A percentile compares a stretch with the other conserved stretches of the same genome.
Conservation (phyloP, 2,888 invertebrate species). For the Volucella bombylans region DNA sequence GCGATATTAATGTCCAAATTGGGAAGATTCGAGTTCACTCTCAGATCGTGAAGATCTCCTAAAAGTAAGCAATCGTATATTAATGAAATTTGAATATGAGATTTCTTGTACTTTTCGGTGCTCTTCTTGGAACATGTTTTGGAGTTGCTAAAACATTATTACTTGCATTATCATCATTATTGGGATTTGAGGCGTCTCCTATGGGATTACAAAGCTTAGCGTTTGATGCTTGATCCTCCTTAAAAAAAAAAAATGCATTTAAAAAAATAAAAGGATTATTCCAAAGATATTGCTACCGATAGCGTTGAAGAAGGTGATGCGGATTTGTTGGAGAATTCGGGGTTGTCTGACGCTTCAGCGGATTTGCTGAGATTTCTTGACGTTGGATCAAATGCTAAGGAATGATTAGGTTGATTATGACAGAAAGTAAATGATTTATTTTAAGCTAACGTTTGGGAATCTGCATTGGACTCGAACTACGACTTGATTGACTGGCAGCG, state of each 20-base stretch:
- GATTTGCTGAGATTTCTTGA: slow-evolving; percentile 53
- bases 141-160: slow-evolving; percentile 58
- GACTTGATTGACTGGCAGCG: slow-evolving; percentile 86
- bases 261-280: not conserved
- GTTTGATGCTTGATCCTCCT: slow-evolving; percentile 55
- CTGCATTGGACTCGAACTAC: slow-evolving; percentile 85
- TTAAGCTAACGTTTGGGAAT: slow-evolving; percentile 83
- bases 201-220: slow-evolving; percentile 8
- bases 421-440: not conserved
- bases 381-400: slow-evolving; percentile 39
- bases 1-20: slow-evolving; percentile 77
- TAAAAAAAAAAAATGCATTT: not conserved
- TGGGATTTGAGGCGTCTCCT: slow-evolving; percentile 20
- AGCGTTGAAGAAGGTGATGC: slow-evolving; percentile 62
- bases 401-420: not conserved
- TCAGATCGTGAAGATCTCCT: slow-evolving; percentile 52
- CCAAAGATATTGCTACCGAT: slow-evolving; percentile 11
- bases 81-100: too few species aligned
- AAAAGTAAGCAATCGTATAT: not conserved
- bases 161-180: slow-evolving; percentile 36
- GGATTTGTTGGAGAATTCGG: slow-evolving; percentile 71
- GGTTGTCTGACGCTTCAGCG: slow-evolving; percentile 51
- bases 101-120: slow-evolving; percentile 41
- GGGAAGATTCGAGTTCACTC: slow-evolving; percentile 56
- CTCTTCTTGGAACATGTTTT: slow-evolving; percentile 56